Conservation (phyloP, 2,113 vertebrate genomes). For the Perccottus glenii region DNA sequence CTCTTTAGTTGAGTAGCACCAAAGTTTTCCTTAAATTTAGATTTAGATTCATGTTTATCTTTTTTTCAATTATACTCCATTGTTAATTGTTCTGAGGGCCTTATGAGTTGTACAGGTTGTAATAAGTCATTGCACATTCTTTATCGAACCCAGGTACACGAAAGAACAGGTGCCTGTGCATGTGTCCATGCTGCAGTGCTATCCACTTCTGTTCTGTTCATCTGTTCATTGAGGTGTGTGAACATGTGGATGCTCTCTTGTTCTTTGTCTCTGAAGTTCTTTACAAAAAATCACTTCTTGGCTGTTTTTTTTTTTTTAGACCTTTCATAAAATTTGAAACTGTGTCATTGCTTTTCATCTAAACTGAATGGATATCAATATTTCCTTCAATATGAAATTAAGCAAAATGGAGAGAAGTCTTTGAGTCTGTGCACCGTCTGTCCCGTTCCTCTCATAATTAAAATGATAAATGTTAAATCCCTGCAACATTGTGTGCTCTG, state of each 20-base stretch:
- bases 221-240: neutral
- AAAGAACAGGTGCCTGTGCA: constrained; percentile 4
- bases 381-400: constrained; percentile 25
- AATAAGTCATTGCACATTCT: constrained; percentile 1
- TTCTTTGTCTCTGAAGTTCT: constrained; percentile 37
- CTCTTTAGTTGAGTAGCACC: too few relatives aligned
- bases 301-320: too few relatives aligned
- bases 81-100: neutral
- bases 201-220: constrained; percentile 18
- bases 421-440: constrained; percentile 14
- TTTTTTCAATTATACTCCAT: constrained; percentile 1
- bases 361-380: neutral
- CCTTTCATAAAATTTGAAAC: too few relatives aligned
- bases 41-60: neutral
- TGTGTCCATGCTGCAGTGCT: constrained; percentile 8
- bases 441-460: constrained; percentile 52
- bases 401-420: constrained; percentile 17
- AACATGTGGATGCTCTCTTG: constrained; percentile 16
- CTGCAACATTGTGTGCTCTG: constrained; percentile 28
- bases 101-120: constrained; percentile 8
- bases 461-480: constrained; percentile 51
- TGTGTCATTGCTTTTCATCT: too few relatives aligned
- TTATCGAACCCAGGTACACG: constrained; percentile 1
- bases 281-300: too few relatives aligned
- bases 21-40: constrained; percentile 7